Conservation (phyloP, 2,797 vertebrate genomes). For the Bryconaethiops microstoma region DNA sequence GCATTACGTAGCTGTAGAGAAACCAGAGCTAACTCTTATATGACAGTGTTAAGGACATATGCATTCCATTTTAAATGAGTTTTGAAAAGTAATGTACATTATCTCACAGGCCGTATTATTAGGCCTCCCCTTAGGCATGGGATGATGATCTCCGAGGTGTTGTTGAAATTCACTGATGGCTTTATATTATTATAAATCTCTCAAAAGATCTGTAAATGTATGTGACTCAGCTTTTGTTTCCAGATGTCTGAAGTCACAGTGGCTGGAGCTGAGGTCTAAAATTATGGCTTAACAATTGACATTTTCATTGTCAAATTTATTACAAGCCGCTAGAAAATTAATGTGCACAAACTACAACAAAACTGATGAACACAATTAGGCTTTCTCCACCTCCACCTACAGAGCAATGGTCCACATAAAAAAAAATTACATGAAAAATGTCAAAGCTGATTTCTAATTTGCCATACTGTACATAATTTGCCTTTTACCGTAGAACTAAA, state of each 20-base stretch:
- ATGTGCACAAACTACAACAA: conserved; percentile 1
- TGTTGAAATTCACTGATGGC: not conserved
- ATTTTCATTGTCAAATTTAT: not conserved
- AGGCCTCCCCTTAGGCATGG: not conserved
- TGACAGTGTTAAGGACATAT: conserved; percentile 69
- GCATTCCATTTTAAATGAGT: conserved; percentile 81
- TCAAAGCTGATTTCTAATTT: conserved; percentile 11
- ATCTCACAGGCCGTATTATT: not conserved
- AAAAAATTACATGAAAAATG: conserved; percentile 3
- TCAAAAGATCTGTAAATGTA: not conserved
- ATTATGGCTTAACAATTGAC: not conserved
- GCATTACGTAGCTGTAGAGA: conserved; percentile 39
- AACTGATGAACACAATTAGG: not conserved
- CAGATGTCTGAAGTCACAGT: not conserved
- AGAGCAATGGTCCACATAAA: conserved; percentile 6
- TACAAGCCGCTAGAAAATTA: not conserved
- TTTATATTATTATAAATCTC: not conserved
- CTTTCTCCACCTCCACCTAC: not conserved
- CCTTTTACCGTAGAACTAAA: not conserved
- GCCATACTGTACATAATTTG: conserved; percentile 4
- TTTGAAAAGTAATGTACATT: conserved; percentile 46
- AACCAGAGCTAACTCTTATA: conserved; percentile 59
- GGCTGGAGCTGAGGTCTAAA: not conserved
- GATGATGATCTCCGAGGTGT: not conserved
- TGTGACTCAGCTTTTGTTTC: not conserved